These are phyloP conservation scores for Eidolon dupreanum DNA, from an alignment of 2,797 vertebrate genomes.

Conservation along the genomic window DNA sequence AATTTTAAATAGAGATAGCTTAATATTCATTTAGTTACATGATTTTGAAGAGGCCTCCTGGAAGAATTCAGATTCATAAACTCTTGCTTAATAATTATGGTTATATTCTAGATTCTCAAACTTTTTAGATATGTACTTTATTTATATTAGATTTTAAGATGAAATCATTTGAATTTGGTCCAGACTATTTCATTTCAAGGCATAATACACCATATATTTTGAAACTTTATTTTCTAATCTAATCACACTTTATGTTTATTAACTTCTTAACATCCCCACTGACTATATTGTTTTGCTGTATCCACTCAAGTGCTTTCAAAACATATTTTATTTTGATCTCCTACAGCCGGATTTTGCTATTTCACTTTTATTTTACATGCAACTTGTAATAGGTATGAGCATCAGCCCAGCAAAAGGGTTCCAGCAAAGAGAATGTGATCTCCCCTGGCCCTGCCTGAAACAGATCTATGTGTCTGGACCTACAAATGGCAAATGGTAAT, in stretches of 20 bases:
- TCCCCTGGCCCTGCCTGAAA: slow-evolving; percentile 15
- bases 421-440: background rate
- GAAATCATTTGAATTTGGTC: background rate
- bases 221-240: slow-evolving; percentile 52
- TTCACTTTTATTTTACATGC: slow-evolving; percentile 65
- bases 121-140: slow-evolving; percentile 50
- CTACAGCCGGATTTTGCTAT: slow-evolving; percentile 62
- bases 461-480: slow-evolving; percentile 7
- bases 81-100: slow-evolving; percentile 16
- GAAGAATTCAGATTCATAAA: slow-evolving; percentile 50
- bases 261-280: slow-evolving; percentile 58
- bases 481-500: slow-evolving; percentile 42
- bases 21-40: slow-evolving; percentile 26
- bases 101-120: slow-evolving; percentile 58
- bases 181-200: slow-evolving; percentile 42
- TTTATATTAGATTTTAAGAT: slow-evolving; percentile 47
- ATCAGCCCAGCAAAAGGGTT: background rate
- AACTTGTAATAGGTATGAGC: slow-evolving; percentile 61
- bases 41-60: slow-evolving; percentile 40
- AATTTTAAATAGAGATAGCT: background rate
- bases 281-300: slow-evolving; percentile 68
- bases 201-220: background rate
- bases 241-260: slow-evolving; percentile 60
- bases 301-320: slow-evolving; percentile 43
- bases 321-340: slow-evolving; percentile 64